Conservation (phyloP, 2,888 invertebrate species). For the Drosophila falleni region DNA sequence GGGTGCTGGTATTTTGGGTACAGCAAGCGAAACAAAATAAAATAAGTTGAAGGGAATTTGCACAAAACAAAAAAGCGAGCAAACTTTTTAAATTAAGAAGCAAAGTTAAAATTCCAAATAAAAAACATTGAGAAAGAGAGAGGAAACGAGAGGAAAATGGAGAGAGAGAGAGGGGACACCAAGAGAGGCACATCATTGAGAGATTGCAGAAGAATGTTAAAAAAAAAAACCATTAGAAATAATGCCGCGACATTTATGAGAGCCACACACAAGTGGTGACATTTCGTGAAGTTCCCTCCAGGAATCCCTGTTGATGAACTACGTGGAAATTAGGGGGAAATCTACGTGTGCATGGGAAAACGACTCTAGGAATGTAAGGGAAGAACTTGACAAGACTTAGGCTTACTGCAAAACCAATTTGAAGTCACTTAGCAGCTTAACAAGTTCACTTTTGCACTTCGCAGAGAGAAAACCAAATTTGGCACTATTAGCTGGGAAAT, state of each 20-base stretch:
- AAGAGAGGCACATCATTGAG: conserved; percentile 19
- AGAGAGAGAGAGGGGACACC: not conserved
- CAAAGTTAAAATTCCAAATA: conserved; percentile 73
- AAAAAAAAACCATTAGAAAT: conserved; percentile 33
- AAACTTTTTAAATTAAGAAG: conserved; percentile 79
- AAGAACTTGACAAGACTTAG: conserved; percentile 33
- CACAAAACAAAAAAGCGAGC: conserved; percentile 58
- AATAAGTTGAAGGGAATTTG: conserved; percentile 68
- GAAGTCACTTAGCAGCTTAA: conserved; percentile 53
- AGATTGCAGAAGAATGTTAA: conserved; percentile 41
- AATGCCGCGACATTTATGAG: conserved; percentile 69
- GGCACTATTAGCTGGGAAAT: not conserved
- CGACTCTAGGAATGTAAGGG: not conserved
- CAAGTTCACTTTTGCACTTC: conserved; percentile 34
- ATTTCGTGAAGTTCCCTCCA: conserved; percentile 20
- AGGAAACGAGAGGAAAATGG: not conserved
- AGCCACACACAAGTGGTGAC: conserved; percentile 48
- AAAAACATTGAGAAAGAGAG: conserved; percentile 26
- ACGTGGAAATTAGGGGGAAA: conserved; percentile 21
- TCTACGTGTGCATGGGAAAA: conserved; percentile 24
- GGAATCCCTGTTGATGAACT: conserved; percentile 35
- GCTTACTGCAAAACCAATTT: conserved; percentile 49
- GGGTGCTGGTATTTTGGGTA: conserved; percentile 29
- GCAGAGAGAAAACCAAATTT: conserved; percentile 6
- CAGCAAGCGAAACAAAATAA: conserved; percentile 42